Evolutionary conservation across 64 coral and sea anemone species (phyloP).

Genomic region (Platygyra sinensis): DNA sequence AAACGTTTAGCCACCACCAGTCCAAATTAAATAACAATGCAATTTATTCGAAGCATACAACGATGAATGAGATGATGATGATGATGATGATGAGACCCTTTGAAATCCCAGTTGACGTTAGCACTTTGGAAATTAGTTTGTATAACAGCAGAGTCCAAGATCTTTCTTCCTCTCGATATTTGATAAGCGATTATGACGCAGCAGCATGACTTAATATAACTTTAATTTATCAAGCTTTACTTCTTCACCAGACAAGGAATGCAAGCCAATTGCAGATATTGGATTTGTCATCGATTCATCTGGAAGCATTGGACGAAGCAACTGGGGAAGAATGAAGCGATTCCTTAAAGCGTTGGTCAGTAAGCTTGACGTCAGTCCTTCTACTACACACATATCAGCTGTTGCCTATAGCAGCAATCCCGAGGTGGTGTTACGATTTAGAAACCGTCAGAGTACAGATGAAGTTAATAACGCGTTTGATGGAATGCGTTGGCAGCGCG

Average conservation of each 20-base stretch:
- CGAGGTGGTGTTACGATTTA: slow-evolving; percentile 14
- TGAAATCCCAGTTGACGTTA: too few species aligned
- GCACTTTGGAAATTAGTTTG: too few species aligned
- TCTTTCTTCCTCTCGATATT: too few species aligned
- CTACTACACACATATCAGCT: slow-evolving; percentile 25
- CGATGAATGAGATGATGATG: too few species aligned
- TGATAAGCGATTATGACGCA: too few species aligned
- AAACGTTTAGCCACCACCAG: too few species aligned
- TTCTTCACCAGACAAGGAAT: slow-evolving; percentile 8
- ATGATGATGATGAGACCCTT: too few species aligned
- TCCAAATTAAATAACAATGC: too few species aligned
- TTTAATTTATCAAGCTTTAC: too few species aligned
- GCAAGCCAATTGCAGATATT: slow-evolving; percentile 14
- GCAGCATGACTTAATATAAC: too few species aligned
- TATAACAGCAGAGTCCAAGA: too few species aligned
- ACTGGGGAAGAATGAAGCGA: slow-evolving; percentile 34
- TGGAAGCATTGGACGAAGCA: slow-evolving; percentile 14
- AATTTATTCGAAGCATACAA: too few species aligned
- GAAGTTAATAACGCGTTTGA: neutral
- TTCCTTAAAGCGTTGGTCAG: slow-evolving; percentile 35
- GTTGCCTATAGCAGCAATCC: slow-evolving; percentile 24
- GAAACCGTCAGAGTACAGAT: neutral
- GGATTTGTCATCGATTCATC: slow-evolving; percentile 63
- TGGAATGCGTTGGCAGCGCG: slow-evolving; percentile 13
- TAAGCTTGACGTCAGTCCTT: slow-evolving; percentile 3